Base-by-base conservation (phyloP, 2,888 invertebrate species). In the Synergus laeviventris region DNA sequence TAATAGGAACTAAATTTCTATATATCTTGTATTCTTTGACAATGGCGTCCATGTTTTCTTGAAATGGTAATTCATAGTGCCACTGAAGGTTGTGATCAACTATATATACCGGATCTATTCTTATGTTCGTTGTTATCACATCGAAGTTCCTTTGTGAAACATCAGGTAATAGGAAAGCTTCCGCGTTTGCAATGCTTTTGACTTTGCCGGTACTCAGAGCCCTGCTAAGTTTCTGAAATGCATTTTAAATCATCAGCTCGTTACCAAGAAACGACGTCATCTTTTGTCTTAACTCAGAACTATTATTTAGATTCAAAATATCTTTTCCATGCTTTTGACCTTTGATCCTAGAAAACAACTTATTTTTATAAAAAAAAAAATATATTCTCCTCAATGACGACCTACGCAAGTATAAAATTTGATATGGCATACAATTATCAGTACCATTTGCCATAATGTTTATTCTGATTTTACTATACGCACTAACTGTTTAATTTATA, bases 51-150 rank as follows among this genome's bases (percentile, higher is more conserved):
- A 90, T 93, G 89, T 87, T 89, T 79, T 82, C 92, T 86, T 78
- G 92, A 88, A 94, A 93, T 70, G 92, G 91, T 76, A 91, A 81
- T 75, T 93, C 93, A 1, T 92, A 92, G 61, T 91, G 90, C 93
- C 93, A 94, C 74, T 92, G 91, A 66, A 94, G 85, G 21, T 91
- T 86, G 49, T 86, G 87, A 62, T 92, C 91, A 4, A 92, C 90
- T 21, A 94, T 92, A 83, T 92, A 93, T 3, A 91, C 92, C 1
- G 94, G 93, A 81, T 93, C 93, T 92, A 94, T 92, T 81, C 90
- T 92, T 60, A 94, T 86, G 88, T 94, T 92, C 12, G 94, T 81
- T 1, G 92, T 93, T 86, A 93, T 91, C 77, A 92, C 88, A 82
- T 94, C 94, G 82, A 91, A 93, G 76, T 91, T 90, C 82, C 91